Percentiles rank a stretch among this genome's conserved stretches.
These are phyloP conservation scores for Eriocheir sinensis DNA, from an alignment of 1,140 invertebrate species.

Conservation along the genomic window DNA sequence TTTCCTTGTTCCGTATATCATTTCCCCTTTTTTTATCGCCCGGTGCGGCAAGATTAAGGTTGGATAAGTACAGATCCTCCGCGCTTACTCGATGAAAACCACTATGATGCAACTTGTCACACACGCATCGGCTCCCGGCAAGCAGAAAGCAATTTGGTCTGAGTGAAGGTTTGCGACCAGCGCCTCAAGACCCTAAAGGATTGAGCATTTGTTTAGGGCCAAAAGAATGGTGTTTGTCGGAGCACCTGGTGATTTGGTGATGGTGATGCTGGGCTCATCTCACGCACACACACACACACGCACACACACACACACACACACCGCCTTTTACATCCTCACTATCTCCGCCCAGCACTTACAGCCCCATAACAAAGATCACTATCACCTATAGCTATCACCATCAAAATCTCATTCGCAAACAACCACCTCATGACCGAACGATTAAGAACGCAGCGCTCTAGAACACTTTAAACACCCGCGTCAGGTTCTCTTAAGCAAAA, in stretches of 20 bases:
- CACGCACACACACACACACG: background rate
- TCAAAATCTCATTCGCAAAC: background rate
- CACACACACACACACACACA: conserved; percentile 3
- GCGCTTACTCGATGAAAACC: background rate
- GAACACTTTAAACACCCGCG: too few relatives aligned
- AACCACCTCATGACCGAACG: too few relatives aligned
- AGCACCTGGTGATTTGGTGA: background rate
- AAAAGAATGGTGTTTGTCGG: background rate
- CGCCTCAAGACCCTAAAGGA: background rate
- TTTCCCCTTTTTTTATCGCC: too few relatives aligned
- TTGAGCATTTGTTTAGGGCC: background rate
- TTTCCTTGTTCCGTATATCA: too few relatives aligned
- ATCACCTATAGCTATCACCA: background rate
- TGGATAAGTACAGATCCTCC: too few relatives aligned
- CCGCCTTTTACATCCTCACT: background rate
- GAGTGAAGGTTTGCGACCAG: background rate
- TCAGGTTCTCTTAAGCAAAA: background rate
- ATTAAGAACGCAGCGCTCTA: background rate
- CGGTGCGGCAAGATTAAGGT: too few relatives aligned
- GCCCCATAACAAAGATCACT: background rate
- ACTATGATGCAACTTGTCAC: background rate
- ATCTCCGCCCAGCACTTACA: background rate
- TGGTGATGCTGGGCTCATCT: background rate
- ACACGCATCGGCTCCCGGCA: background rate
- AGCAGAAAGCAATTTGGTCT: background rate